Evolutionary conservation across 2,888 invertebrate genomes (phyloP), one percentile per base, ranked within the genome.

Genomic region (Imbricaverruca yamaguchii): DNA sequence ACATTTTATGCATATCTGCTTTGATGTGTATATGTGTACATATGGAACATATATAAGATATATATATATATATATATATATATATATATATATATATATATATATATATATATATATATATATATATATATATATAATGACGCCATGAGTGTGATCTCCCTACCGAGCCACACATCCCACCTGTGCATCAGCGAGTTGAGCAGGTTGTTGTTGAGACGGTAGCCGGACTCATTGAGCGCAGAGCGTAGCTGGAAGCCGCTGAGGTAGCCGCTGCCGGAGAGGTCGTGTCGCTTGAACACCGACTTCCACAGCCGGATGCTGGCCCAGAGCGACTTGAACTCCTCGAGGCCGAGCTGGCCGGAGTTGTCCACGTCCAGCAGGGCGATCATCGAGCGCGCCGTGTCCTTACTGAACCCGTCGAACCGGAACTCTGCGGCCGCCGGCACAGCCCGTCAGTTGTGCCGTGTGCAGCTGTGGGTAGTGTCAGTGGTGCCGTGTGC

Each of bases 381-480:
- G 0, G 96, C 95, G 65, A 98, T 92, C 94, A 98, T 96, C 84
- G 95, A 94, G 83, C 96, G 91, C 87, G 96, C 96, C 6, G 95
- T 92, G 83, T 97, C 97, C 88, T 95, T 93, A 11, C 94, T 94
- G 88, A 97, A 95, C 59, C 94, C 95, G 78, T 87, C 87, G 80
- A 92, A 91, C 84, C 91, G 89, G 80, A 92, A 89, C 86, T 93
- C 94, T 94, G 89, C 12, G 89, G 39, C 39, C 39, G 39, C 39
- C 39, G 4, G 39, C 39, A 39, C 39, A 39, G 39, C 39, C 39
- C 39, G 39, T 39, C 39, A 39, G 39, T 39, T 1, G 39, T 39
- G 39, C 39, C 39, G 39, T 39, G 39, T 39, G 39, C 39, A 39
- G 39, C 39, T 39, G 39, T 39, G 39, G 39, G 39, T 39, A 39